Conservation (phyloP, 1,140 invertebrate species). For the Drosophila willistoni region DNA sequence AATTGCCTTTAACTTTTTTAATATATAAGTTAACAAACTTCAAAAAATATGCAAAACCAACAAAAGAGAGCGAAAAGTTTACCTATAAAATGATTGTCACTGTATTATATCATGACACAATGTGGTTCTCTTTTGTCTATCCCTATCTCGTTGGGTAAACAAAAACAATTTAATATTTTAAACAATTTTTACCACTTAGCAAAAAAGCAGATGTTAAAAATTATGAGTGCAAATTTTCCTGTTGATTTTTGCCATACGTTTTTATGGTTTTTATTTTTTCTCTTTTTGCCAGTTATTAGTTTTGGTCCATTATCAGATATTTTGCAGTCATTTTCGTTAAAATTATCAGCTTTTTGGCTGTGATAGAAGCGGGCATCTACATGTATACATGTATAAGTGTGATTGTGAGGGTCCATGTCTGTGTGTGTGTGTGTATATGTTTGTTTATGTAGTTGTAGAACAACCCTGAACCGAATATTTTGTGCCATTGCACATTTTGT, state of each 20-base stretch:
- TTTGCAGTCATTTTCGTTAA: slow-evolving; percentile 1
- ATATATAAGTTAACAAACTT: too few relatives aligned
- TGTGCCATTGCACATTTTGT: slow-evolving; percentile 39
- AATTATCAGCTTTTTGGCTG: slow-evolving; percentile 11
- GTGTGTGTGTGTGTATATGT: neutral
- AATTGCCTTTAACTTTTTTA: too few relatives aligned
- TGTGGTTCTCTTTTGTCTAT: too few relatives aligned
- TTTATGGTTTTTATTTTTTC: neutral
- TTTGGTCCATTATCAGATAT: slow-evolving; percentile 4
- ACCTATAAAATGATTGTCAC: too few relatives aligned
- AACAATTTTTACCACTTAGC: too few relatives aligned
- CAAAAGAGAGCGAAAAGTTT: too few relatives aligned
- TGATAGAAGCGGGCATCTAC: slow-evolving; percentile 10
- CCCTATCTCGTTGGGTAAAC: too few relatives aligned
- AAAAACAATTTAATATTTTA: too few relatives aligned
- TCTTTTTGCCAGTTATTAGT: neutral
- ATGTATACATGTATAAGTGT: slow-evolving; percentile 6
- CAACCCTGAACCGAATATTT: slow-evolving; percentile 23
- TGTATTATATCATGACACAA: too few relatives aligned
- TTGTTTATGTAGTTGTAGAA: slow-evolving; percentile 4
- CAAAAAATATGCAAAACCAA: too few relatives aligned
- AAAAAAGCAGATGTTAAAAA: neutral
- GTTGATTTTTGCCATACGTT: neutral
- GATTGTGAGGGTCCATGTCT: neutral
- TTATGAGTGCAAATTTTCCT: neutral